These are phyloP conservation scores for Aphis gossypii DNA, from an alignment of 1,140 invertebrate species.

Conservation along the genomic window DNA sequence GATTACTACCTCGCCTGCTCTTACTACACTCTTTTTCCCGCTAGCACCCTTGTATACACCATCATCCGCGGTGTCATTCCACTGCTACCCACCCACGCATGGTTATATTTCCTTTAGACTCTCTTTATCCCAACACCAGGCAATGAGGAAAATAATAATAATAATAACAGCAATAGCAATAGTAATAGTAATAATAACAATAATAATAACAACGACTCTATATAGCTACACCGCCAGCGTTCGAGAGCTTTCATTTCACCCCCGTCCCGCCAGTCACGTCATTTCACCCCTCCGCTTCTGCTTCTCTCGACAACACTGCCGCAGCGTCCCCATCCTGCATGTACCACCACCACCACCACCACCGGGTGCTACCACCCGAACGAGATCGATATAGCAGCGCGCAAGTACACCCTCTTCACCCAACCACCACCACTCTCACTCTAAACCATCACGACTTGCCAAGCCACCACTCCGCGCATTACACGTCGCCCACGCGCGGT, in stretches of 20 bases:
- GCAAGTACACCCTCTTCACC: constrained; percentile 63
- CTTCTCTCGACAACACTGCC: constrained; percentile 1
- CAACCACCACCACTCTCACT: not conserved
- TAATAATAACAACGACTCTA: not conserved
- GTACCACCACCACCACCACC: constrained; percentile 66
- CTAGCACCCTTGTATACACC: not conserved
- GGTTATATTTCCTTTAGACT: not conserved
- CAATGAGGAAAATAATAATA: not conserved
- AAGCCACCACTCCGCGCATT: constrained; percentile 62
- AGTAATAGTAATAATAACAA: not conserved
- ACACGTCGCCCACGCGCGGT: constrained; percentile 34
- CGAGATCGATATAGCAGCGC: constrained; percentile 66
- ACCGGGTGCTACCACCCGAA: constrained; percentile 66
- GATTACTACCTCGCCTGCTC: not conserved
- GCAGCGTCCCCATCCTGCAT: constrained; percentile 59
- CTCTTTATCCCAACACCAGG: not conserved
- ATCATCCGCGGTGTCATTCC: not conserved
- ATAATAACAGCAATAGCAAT: not conserved
- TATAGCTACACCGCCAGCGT: not conserved
- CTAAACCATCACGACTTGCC: constrained; percentile 64
- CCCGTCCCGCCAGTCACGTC: not conserved
- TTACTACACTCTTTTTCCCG: not conserved
- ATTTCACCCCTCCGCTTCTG: not conserved
- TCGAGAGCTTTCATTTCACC: constrained; percentile 30
- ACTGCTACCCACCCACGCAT: not conserved